phyloP scores from a whole-genome alignment of 1,140 invertebrate genomes.

The Harlomillsia oculata region DNA sequence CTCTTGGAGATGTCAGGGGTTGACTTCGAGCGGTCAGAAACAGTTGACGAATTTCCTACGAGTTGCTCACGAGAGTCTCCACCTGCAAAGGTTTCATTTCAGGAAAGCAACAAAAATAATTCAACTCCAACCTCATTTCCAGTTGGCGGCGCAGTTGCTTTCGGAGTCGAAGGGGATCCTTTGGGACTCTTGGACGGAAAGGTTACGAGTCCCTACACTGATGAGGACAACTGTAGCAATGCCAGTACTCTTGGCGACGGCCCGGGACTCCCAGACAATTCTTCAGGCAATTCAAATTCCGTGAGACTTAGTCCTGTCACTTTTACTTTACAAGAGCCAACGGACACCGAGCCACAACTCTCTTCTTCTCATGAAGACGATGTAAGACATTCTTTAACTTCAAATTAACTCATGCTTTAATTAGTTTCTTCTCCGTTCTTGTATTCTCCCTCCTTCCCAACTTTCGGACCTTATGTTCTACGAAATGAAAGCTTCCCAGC shows the following conservation, averaged over 20 bases:
- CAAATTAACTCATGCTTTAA: not conserved
- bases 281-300: constrained; percentile 6
- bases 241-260: constrained; percentile 32
- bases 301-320: constrained; percentile 31
- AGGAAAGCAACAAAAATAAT: too few species aligned
- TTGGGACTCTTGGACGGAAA: not conserved
- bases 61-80: too few species aligned
- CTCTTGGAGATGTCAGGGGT: too few species aligned
- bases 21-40: too few species aligned
- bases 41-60: too few species aligned
- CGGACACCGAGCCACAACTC: constrained; percentile 15
- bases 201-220: constrained; percentile 3
- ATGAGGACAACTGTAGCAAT: constrained; percentile 29
- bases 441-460: too few species aligned
- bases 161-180: not conserved
- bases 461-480: too few species aligned
- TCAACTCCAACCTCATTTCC: constrained; percentile 1
- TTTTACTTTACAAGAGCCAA: constrained; percentile 32
- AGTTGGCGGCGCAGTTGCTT: not conserved
- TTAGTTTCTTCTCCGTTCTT: not conserved
- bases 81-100: constrained; percentile 14
- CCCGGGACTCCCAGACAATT: constrained; percentile 21
- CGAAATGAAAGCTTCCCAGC: too few species aligned
- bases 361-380: constrained; percentile 25
- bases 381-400: constrained; percentile 1